A percentile compares a stretch with the other conserved stretches of the same genome.
phyloP scores from a whole-genome alignment of 1,140 invertebrate genomes.

The Andrena cerasifolii region DNA sequence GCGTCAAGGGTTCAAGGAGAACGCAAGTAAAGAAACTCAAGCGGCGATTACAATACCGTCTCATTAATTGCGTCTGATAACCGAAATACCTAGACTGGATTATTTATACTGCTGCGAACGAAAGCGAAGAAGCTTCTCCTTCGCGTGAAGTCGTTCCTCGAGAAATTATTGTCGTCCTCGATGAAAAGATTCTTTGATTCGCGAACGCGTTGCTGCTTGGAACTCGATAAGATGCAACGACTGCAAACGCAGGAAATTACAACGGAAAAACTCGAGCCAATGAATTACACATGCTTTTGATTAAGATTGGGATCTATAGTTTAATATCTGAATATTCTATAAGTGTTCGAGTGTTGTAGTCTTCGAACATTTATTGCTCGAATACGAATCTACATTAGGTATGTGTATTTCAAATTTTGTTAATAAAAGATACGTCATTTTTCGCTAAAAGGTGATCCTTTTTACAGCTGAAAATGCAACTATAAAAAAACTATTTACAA shows the following conservation, averaged over 20 bases:
- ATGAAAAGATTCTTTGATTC: slow-evolving; percentile 44
- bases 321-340: no score
- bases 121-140: neutral
- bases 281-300: slow-evolving; percentile 1
- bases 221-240: slow-evolving; percentile 31
- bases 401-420: no score
- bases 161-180: slow-evolving; percentile 8
- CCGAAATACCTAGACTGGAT: neutral
- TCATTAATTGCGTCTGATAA: neutral
- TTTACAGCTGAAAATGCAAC: no score
- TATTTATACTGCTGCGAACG: neutral
- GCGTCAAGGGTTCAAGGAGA: no score
- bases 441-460: no score
- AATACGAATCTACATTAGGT: no score
- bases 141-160: neutral
- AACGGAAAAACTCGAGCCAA: slow-evolving; percentile 23
- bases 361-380: no score
- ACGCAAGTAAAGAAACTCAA: neutral
- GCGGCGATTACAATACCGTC: neutral
- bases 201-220: neutral
- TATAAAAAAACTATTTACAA: no score
- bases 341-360: no score
- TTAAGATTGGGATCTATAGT: no score
- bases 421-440: no score
- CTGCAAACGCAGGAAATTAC: slow-evolving; percentile 3